These are phyloP conservation scores for Chionodraco myersi DNA, from an alignment of 2,113 vertebrate genomes.

Conservation along the genomic window DNA sequence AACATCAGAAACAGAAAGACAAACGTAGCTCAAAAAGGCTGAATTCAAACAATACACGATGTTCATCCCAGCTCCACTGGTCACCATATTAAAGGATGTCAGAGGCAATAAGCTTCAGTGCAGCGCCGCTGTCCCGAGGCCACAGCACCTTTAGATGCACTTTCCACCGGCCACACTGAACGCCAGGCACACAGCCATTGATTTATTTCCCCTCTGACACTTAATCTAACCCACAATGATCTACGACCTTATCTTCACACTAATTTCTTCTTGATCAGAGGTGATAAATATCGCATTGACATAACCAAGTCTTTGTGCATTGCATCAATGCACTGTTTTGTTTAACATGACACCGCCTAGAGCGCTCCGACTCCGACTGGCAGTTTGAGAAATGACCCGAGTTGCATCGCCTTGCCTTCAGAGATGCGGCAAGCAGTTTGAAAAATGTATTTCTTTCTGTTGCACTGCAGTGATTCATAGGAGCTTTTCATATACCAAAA, in stretches of 20 bases:
- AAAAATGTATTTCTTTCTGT: constrained; percentile 59
- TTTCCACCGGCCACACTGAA: constrained; percentile 63
- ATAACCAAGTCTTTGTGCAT: constrained; percentile 80
- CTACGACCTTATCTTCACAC: constrained; percentile 87
- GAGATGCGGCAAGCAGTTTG: constrained; percentile 45
- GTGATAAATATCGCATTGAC: constrained; percentile 88
- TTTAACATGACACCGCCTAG: constrained; percentile 74
- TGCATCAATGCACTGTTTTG: constrained; percentile 77
- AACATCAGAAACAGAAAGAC: constrained; percentile 10
- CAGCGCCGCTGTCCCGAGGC: constrained; percentile 68
- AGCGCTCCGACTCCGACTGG: constrained; percentile 55
- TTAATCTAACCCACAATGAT: constrained; percentile 85
- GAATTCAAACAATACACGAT: constrained; percentile 25
- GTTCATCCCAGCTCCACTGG: constrained; percentile 16
- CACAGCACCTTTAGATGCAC: constrained; percentile 64
- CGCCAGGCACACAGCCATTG: constrained; percentile 71
- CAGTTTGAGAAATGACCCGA: constrained; percentile 71
- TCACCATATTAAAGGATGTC: constrained; percentile 57
- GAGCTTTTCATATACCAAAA: not conserved
- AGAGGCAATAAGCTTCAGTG: constrained; percentile 58
- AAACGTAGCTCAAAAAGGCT: constrained; percentile 20
- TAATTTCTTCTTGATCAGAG: constrained; percentile 88
- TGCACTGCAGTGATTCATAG: constrained; percentile 25
- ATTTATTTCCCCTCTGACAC: constrained; percentile 81
- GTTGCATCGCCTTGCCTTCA: constrained; percentile 50